phyloP scores from a whole-genome alignment of 2,113 vertebrate species.

The Heptranchias perlo region DNA sequence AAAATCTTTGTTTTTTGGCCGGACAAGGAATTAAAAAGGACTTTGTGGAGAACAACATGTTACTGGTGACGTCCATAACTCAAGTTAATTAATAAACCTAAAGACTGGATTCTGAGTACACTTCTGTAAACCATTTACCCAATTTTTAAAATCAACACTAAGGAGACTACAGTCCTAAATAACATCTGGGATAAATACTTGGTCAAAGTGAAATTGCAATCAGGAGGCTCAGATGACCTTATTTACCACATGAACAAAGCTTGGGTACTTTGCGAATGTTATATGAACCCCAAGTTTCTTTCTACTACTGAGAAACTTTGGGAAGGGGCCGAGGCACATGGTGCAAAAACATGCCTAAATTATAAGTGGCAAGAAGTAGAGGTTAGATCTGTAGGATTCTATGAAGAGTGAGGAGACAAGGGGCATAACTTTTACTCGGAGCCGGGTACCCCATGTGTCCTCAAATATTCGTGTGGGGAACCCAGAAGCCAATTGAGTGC shows the following conservation, averaged over 20 bases:
- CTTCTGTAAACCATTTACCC: not conserved
- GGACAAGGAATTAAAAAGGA: not conserved
- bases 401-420: not conserved
- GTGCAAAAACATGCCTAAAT: not conserved
- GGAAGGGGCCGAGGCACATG: not conserved
- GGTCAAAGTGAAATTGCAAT: not conserved
- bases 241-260: not conserved
- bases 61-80: not conserved
- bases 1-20: not conserved
- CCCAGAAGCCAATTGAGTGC: too few relatives aligned
- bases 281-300: not conserved
- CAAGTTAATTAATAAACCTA: not conserved
- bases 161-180: not conserved
- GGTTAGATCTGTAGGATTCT: too few relatives aligned
- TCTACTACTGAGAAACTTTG: not conserved
- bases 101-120: not conserved
- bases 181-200: not conserved
- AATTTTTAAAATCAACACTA: not conserved
- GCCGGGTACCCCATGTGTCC: too few relatives aligned
- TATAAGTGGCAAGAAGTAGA: not conserved
- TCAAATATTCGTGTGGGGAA: too few relatives aligned
- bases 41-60: not conserved
- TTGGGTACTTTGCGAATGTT: not conserved
- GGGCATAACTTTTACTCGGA: not conserved
- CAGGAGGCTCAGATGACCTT: not conserved